Percentiles rank a stretch among this genome's conserved stretches.
Conservation (phyloP, 2,888 invertebrate genomes). For the Sceliomorpha sp. region DNA sequence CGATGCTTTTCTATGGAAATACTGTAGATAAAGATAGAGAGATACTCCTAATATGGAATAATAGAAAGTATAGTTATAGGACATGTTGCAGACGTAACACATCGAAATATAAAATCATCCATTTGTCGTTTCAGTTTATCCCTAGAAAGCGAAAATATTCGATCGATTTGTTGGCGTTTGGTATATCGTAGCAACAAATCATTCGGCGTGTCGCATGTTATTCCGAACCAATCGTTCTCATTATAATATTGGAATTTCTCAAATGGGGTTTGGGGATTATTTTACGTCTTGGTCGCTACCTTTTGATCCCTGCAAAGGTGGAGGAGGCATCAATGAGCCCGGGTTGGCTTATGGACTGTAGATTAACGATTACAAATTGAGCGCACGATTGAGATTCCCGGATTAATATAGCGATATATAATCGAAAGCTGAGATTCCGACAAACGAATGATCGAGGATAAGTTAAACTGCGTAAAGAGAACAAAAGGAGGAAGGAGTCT, state of each 20-base stretch:
- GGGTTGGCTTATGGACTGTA: slow-evolving; percentile 53
- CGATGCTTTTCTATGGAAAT: too few species aligned
- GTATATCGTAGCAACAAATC: slow-evolving; percentile 1
- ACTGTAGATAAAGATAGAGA: too few species aligned
- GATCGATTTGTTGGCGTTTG: neutral
- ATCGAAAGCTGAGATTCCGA: slow-evolving; percentile 75
- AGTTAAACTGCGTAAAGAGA: slow-evolving; percentile 43
- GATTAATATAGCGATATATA: slow-evolving; percentile 78
- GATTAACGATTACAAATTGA: slow-evolving; percentile 78
- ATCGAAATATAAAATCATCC: too few species aligned
- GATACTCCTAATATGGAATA: too few species aligned
- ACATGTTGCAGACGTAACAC: too few species aligned
- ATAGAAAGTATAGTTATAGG: too few species aligned
- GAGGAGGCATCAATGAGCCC: slow-evolving; percentile 46
- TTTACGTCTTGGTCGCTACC: slow-evolving; percentile 48
- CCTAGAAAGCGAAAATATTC: neutral
- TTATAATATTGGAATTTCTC: slow-evolving; percentile 38
- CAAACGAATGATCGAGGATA: slow-evolving; percentile 45
- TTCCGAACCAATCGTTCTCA: slow-evolving; percentile 24
- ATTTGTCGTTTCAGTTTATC: too few species aligned
- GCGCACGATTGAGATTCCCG: slow-evolving; percentile 71
- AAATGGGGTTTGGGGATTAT: slow-evolving; percentile 49
- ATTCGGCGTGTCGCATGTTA: slow-evolving; percentile 14
- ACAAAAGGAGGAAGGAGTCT: slow-evolving; percentile 31
- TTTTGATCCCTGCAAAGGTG: slow-evolving; percentile 48